Evolutionary conservation across 1,140 invertebrate species (phyloP).

Genomic region (Hycleus cichorii): DNA sequence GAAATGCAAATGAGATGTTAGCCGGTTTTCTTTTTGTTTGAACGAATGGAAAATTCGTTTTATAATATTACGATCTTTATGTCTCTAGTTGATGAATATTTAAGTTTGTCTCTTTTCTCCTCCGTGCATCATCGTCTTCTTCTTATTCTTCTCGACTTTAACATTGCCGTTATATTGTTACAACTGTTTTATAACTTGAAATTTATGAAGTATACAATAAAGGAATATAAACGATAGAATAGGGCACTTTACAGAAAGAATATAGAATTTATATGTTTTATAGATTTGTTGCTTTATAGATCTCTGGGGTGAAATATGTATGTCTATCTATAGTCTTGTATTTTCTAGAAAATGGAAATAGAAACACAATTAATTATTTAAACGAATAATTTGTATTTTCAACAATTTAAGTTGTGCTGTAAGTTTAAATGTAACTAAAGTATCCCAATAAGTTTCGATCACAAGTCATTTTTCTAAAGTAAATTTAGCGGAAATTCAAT

Average conservation of each 20-base stretch:
- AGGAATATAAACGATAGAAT: not conserved
- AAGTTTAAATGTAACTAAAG: no score
- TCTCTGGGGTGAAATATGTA: not conserved
- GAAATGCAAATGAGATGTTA: constrained; percentile 25
- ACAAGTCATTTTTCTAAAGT: no score
- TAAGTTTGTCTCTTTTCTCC: constrained; percentile 35
- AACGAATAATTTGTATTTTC: no score
- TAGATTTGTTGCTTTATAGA: constrained; percentile 9
- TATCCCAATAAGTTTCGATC: no score
- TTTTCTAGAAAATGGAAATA: no score
- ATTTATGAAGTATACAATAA: not conserved
- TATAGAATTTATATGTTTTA: constrained; percentile 23
- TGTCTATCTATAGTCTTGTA: no score
- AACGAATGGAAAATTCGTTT: constrained; percentile 40
- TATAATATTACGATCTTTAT: constrained; percentile 40
- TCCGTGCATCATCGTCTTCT: constrained; percentile 27
- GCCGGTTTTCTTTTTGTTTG: constrained; percentile 26
- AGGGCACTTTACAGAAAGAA: constrained; percentile 34
- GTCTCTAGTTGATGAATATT: constrained; percentile 41
- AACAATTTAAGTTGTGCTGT: no score
- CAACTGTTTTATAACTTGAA: constrained; percentile 8
- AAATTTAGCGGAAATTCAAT: no score
- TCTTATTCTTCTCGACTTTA: constrained; percentile 16
- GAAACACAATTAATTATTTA: no score
- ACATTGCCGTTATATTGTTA: constrained; percentile 15